A percentile compares a stretch with the other conserved stretches of the same genome.
These are phyloP conservation scores for Pardalotus punctatus DNA, from an alignment of 2,113 vertebrate genomes.

Conservation along the genomic window DNA sequence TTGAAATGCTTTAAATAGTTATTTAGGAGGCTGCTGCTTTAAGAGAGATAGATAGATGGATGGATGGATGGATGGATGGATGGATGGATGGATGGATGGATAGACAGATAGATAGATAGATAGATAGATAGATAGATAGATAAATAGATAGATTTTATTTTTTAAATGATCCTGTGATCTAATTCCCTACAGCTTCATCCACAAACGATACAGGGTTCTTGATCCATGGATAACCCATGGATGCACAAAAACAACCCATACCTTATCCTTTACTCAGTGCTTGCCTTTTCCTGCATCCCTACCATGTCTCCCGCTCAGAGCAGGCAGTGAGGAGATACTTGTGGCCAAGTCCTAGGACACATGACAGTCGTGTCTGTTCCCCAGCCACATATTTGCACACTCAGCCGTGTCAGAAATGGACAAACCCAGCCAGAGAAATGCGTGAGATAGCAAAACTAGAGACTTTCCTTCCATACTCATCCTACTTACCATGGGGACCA, in stretches of 20 bases:
- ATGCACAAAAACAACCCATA: neutral
- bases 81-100: neutral
- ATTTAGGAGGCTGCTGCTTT: neutral
- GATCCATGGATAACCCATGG: neutral
- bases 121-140: neutral
- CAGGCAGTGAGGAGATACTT: neutral
- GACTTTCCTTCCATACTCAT: neutral
- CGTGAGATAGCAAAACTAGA: neutral
- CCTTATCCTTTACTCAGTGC: neutral
- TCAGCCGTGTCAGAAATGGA: neutral
- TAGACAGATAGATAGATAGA: neutral
- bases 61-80: neutral
- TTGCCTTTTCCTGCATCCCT: neutral
- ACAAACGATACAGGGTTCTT: neutral
- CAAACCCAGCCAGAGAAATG: neutral
- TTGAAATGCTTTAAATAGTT: neutral
- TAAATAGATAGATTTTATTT: neutral
- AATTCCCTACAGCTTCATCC: neutral
- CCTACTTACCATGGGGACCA: neutral
- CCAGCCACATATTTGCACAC: neutral
- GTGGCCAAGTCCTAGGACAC: neutral
- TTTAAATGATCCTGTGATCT: neutral
- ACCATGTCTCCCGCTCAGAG: neutral
- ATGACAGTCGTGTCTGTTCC: neutral
- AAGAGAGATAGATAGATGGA: neutral